Percentiles rank a stretch among this genome's conserved stretches.
These are phyloP conservation scores for Callopanchax toddi DNA, from an alignment of 2,113 vertebrate species.

Conservation along the genomic window DNA sequence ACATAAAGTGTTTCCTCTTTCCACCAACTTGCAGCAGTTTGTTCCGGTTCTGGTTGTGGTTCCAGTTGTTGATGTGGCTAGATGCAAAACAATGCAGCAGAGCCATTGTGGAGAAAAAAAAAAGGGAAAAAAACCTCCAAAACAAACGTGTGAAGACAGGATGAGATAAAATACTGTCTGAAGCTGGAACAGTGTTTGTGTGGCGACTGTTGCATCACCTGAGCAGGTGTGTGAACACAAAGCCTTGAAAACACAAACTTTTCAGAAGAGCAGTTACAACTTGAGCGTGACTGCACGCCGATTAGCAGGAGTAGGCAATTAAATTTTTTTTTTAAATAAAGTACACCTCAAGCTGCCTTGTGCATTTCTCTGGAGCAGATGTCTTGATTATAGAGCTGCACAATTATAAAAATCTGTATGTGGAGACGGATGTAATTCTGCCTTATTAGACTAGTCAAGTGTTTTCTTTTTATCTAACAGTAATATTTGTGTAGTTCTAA, in stretches of 20 bases:
- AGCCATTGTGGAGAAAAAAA: background rate
- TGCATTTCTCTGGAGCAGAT: slow-evolving; percentile 28
- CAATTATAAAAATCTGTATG: slow-evolving; percentile 23
- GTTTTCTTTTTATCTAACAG: background rate
- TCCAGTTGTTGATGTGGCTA: background rate
- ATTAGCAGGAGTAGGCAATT: slow-evolving; percentile 28
- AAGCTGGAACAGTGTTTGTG: background rate
- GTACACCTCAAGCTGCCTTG: slow-evolving; percentile 57
- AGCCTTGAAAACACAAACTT: slow-evolving; percentile 40
- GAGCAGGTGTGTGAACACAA: slow-evolving; percentile 27
- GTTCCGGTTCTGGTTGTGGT: slow-evolving; percentile 6
- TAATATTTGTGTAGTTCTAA: slow-evolving; percentile 15
- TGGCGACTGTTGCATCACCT: background rate
- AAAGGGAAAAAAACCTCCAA: no score
- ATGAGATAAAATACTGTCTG: background rate
- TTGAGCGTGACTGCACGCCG: slow-evolving; percentile 25
- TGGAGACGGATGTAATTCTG: slow-evolving; percentile 28
- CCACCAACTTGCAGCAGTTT: background rate
- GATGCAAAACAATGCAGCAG: background rate
- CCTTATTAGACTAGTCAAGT: slow-evolving; percentile 57
- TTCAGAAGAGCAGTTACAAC: slow-evolving; percentile 27
- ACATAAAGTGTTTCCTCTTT: slow-evolving; percentile 2
- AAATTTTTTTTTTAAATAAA: slow-evolving; percentile 28
- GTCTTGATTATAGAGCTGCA: slow-evolving; percentile 42
- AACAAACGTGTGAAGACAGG: background rate